These are phyloP conservation scores for Orius laevigatus DNA, from an alignment of 1,140 invertebrate species.

Conservation along the genomic window DNA sequence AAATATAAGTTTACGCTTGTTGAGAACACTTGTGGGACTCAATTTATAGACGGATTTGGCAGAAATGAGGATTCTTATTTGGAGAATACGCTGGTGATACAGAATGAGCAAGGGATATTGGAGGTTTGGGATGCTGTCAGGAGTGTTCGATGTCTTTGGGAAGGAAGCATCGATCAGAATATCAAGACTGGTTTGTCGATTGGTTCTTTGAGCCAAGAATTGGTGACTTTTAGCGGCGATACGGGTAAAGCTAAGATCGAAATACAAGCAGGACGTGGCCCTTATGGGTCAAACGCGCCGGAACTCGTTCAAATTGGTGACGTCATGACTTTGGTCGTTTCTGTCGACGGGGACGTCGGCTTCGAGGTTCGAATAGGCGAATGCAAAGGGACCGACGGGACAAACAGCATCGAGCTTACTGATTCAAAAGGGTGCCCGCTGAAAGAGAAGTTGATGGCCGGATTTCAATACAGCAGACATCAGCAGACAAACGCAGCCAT, in stretches of 20 bases:
- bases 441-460: slow-evolving; percentile 65
- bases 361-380: slow-evolving; percentile 65
- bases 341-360: slow-evolving; percentile 59
- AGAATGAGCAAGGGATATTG: slow-evolving; percentile 62
- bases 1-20: slow-evolving; percentile 58
- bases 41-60: slow-evolving; percentile 62
- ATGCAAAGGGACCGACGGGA: slow-evolving; percentile 52
- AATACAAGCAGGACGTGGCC: slow-evolving; percentile 57
- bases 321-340: slow-evolving; percentile 63
- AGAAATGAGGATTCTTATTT: slow-evolving; percentile 56
- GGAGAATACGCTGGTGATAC: slow-evolving; percentile 62
- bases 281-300: slow-evolving; percentile 54
- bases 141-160: slow-evolving; percentile 62
- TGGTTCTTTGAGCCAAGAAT: slow-evolving; percentile 62
- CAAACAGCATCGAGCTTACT: slow-evolving; percentile 49
- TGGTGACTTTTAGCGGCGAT: slow-evolving; percentile 67
- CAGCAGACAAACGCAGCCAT: slow-evolving; percentile 56
- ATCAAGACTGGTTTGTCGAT: slow-evolving; percentile 56
- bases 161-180: slow-evolving; percentile 58
- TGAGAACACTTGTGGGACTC: slow-evolving; percentile 61
- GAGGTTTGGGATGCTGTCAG: slow-evolving; percentile 69
- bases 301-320: slow-evolving; percentile 71
- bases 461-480: slow-evolving; percentile 61
- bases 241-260: slow-evolving; percentile 63
- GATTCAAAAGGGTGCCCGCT: slow-evolving; percentile 62